Evolutionary conservation across 2,113 vertebrate species (phyloP).

Genomic region (Trachemys scripta): DNA sequence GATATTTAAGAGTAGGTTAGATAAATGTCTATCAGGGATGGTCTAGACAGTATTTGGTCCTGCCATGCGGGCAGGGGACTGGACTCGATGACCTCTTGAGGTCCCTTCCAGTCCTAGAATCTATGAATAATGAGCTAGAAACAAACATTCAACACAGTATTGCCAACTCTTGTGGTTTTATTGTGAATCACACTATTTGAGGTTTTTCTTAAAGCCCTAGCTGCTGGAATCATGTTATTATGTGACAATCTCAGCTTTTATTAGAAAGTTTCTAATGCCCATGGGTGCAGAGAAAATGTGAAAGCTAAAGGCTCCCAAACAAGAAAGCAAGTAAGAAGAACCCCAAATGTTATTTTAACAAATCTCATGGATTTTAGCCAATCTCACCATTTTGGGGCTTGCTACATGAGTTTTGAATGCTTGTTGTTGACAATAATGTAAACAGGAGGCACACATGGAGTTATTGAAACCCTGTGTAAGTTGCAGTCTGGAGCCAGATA

Average conservation of each 20-base stretch:
- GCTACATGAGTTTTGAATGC: fast-evolving
- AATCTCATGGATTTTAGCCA: not conserved
- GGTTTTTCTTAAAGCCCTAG: slow-evolving; percentile 33
- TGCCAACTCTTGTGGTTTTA: slow-evolving; percentile 29
- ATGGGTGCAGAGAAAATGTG: not conserved
- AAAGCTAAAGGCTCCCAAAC: not conserved
- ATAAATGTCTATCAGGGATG: too few relatives aligned
- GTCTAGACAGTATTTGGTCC: too few relatives aligned
- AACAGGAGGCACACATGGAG: not conserved
- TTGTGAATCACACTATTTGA: slow-evolving; percentile 35
- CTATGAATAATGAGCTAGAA: slow-evolving; percentile 18
- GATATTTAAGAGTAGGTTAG: too few relatives aligned
- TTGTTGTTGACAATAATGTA: fast-evolving
- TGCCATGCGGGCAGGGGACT: too few relatives aligned
- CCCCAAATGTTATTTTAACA: not conserved
- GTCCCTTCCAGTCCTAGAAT: too few relatives aligned
- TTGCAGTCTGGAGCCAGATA: not conserved
- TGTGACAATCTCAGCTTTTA: slow-evolving; percentile 28
- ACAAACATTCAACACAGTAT: slow-evolving; percentile 15
- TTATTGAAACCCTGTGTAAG: not conserved
- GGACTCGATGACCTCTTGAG: too few relatives aligned
- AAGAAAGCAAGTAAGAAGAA: not conserved
- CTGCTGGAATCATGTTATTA: slow-evolving; percentile 16
- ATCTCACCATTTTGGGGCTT: not conserved
- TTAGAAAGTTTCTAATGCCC: not conserved